phyloP scores from a whole-genome alignment of 2,888 invertebrate genomes.

The Chaitophorus viminalis region DNA sequence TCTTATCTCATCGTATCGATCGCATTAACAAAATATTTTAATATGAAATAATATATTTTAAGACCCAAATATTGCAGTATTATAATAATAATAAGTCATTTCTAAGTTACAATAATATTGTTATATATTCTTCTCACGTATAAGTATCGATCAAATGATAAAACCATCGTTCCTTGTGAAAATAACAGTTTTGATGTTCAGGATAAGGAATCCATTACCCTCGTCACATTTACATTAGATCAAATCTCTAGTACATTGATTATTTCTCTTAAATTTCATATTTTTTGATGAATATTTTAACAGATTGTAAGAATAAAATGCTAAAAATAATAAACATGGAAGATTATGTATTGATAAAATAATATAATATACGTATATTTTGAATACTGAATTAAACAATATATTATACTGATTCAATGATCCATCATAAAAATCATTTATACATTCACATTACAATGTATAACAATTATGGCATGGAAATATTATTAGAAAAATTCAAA shows the following conservation, averaged over 20 bases:
- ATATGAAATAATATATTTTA: background rate
- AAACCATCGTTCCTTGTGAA: background rate
- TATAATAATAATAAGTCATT: background rate
- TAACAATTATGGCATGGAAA: background rate
- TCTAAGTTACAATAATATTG: background rate
- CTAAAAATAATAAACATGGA: too few relatives aligned
- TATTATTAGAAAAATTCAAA: background rate
- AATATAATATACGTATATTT: background rate
- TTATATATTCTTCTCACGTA: conserved; percentile 6
- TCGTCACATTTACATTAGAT: background rate
- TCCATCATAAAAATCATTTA: conserved; percentile 24
- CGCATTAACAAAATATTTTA: background rate
- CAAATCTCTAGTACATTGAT: background rate
- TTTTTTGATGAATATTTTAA: conserved; percentile 19
- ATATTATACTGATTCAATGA: background rate
- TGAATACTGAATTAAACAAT: background rate
- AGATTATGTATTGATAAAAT: background rate
- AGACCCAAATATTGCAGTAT: background rate
- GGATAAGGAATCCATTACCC: conserved; percentile 3
- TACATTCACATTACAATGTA: background rate
- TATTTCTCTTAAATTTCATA: conserved; percentile 16
- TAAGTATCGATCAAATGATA: background rate
- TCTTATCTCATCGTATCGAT: background rate
- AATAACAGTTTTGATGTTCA: conserved; percentile 2
- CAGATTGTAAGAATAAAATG: background rate